Evolutionary conservation across 37 sponge, comb jelly and placozoan genomes (phyloP).

Genomic region (Agelas oroides): DNA sequence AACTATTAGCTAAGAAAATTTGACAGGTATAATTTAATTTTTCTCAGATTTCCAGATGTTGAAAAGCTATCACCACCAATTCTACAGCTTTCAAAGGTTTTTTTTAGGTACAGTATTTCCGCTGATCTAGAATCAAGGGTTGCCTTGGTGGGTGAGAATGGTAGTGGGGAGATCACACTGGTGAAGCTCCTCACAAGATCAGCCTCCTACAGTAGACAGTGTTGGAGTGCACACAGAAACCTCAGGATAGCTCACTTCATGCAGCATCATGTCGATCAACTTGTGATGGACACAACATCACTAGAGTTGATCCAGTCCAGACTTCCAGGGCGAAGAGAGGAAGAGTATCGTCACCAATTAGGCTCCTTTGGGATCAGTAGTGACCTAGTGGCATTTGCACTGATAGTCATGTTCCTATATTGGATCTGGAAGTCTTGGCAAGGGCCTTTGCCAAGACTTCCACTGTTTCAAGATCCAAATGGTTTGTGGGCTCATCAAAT

Average conservation of each 20-base stretch:
- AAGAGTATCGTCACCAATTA: too few species aligned
- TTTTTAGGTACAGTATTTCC: conserved; percentile 75
- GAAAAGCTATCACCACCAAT: conserved; percentile 88
- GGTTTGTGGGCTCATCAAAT: conserved; percentile 94
- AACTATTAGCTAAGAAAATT: too few species aligned
- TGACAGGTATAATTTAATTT: too few species aligned
- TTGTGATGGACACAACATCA: conserved; percentile 81
- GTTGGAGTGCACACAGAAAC: conserved; percentile 61
- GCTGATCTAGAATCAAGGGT: conserved; percentile 78
- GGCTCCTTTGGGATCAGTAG: conserved; percentile 89
- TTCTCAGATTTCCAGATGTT: conserved; percentile 81
- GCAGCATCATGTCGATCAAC: conserved; percentile 95
- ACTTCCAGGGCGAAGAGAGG: too few species aligned
- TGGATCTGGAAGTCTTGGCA: conserved; percentile 85
- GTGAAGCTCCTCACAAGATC: conserved; percentile 81
- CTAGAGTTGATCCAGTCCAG: conserved; percentile 74
- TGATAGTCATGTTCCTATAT: conserved; percentile 78
- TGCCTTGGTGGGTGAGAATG: conserved; percentile 89
- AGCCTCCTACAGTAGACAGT: conserved; percentile 73
- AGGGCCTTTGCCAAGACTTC: conserved; percentile 66
- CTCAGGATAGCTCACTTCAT: conserved; percentile 89
- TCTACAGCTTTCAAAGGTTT: conserved; percentile 64
- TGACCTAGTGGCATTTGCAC: conserved; percentile 84
- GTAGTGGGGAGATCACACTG: conserved; percentile 89
- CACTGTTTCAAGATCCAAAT: conserved; percentile 91